Conservation (phyloP, 2,113 vertebrate genomes). For the Equus quagga region DNA sequence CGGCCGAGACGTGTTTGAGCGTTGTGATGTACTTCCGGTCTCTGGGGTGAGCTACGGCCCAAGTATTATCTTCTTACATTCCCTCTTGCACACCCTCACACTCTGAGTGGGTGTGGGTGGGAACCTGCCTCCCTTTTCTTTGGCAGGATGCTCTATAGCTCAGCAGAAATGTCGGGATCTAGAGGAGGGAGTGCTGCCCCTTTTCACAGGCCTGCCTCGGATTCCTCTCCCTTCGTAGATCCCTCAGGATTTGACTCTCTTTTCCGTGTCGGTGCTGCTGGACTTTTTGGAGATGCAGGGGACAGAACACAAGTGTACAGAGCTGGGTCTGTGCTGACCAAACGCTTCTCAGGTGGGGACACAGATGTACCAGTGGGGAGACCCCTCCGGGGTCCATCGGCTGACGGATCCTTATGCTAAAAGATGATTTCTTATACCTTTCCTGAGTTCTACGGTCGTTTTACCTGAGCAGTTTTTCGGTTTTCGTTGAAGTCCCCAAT, state of each 20-base stretch:
- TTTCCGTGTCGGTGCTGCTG: background rate
- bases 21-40: background rate
- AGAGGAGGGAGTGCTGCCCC: background rate
- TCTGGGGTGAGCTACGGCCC: accelerated
- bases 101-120: too few relatives aligned
- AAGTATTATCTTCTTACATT: background rate
- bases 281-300: background rate
- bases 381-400: background rate
- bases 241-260: background rate
- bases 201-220: background rate
- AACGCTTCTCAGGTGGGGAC: background rate
- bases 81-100: too few relatives aligned
- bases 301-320: background rate
- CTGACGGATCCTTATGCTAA: background rate
- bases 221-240: background rate
- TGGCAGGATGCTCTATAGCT: too few relatives aligned
- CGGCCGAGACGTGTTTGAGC: accelerated
- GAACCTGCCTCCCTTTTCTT: accelerated
- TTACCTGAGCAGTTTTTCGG: background rate
- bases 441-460: background rate
- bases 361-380: background rate
- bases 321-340: background rate
- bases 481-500: background rate
- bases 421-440: background rate
- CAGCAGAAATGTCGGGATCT: too few relatives aligned